phyloP scores from a whole-genome alignment of 1,140 invertebrate species.

The Polypedilum vanderplanki region DNA sequence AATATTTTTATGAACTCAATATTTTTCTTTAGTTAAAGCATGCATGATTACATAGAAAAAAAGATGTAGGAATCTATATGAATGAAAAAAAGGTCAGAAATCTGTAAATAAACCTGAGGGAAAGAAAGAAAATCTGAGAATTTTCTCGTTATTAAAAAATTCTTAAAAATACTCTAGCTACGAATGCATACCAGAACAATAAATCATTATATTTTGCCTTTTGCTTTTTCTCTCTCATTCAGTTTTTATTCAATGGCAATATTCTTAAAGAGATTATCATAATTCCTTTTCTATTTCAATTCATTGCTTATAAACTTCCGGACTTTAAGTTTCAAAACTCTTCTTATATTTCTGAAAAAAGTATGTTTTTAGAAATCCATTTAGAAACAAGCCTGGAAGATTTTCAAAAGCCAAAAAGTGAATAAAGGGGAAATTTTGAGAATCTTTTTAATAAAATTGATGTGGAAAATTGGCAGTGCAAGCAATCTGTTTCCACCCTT shows the following conservation, averaged over 20 bases:
- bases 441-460: too few species aligned
- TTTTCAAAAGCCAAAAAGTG: too few species aligned
- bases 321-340: too few species aligned
- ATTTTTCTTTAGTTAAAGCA: background rate
- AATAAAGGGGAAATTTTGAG: too few species aligned
- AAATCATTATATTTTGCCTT: background rate
- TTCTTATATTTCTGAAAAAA: too few species aligned
- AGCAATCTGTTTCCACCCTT: too few species aligned
- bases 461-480: too few species aligned
- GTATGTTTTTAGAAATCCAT: too few species aligned
- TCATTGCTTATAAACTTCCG: too few species aligned
- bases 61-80: background rate
- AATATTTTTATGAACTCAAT: background rate
- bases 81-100: background rate
- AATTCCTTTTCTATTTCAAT: background rate
- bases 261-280: background rate
- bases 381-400: too few species aligned
- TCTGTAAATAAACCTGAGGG: background rate
- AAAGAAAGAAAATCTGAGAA: background rate
- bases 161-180: background rate
- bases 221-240: background rate
- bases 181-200: background rate
- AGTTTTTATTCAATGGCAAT: background rate
- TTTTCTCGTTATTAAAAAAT: slow-evolving; percentile 8
- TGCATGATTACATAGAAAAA: background rate